These are phyloP conservation scores for Drosophila grimshawi DNA, from an alignment of 1,140 invertebrate species.

Conservation along the genomic window DNA sequence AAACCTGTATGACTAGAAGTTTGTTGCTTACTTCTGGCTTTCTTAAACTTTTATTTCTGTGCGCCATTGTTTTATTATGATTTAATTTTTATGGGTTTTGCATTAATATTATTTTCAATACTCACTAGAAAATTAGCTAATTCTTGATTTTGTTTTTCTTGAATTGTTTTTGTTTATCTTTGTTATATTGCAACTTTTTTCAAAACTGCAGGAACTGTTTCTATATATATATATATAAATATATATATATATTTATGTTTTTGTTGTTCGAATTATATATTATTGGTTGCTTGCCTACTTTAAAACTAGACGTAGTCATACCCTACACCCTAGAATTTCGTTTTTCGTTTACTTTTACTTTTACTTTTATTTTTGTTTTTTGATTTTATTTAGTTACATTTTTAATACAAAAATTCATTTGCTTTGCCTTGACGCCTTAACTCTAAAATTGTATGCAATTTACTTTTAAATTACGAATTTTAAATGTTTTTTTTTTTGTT, in stretches of 20 bases:
- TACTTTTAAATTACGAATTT: constrained; percentile 25
- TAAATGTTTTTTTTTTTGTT: background rate
- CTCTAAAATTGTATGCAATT: constrained; percentile 49
- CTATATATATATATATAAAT: constrained; percentile 66
- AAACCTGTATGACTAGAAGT: constrained; percentile 45
- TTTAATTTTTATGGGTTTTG: constrained; percentile 9
- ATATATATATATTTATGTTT: constrained; percentile 42
- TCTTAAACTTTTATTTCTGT: constrained; percentile 27
- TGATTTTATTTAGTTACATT: constrained; percentile 33
- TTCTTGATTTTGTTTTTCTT: constrained; percentile 22
- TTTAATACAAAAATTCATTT: constrained; percentile 67
- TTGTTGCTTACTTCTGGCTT: constrained; percentile 46
- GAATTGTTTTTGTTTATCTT: constrained; percentile 32
- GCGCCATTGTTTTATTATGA: constrained; percentile 19
- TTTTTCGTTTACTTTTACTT: constrained; percentile 47
- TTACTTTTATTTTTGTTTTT: constrained; percentile 14
- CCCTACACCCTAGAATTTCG: constrained; percentile 68
- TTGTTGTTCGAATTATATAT: constrained; percentile 32
- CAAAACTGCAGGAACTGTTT: constrained; percentile 79
- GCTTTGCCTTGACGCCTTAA: constrained; percentile 60
- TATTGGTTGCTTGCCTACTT: constrained; percentile 46
- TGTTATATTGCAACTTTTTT: constrained; percentile 69
- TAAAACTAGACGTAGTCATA: constrained; percentile 40
- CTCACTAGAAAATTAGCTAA: constrained; percentile 47
- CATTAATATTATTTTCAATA: constrained; percentile 30